Percentiles rank a stretch among this genome's conserved stretches.
phyloP scores from a whole-genome alignment of 2,797 vertebrate species.

The Clarias laeviceps region DNA sequence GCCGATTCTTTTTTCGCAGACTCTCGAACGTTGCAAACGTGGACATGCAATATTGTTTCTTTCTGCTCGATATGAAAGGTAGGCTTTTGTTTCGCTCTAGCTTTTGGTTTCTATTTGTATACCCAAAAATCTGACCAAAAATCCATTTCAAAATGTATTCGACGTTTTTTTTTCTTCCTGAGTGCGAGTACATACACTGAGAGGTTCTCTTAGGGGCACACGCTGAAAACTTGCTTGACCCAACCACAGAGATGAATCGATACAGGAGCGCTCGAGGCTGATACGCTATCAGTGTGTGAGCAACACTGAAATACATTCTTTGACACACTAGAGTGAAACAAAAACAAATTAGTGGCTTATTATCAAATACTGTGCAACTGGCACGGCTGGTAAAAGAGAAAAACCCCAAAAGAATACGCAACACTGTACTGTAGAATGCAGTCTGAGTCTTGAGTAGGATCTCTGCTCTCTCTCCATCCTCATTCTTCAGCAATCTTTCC shows the following conservation, averaged over 20 bases:
- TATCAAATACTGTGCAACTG: conserved; percentile 35
- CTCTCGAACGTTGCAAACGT: neutral
- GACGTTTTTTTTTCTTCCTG: neutral
- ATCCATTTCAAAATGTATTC: conserved; percentile 12
- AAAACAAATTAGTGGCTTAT: conserved; percentile 30
- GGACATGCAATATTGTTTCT: neutral
- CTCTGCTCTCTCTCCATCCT: conserved; percentile 22
- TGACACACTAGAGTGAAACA: conserved; percentile 14
- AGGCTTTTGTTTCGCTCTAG: neutral
- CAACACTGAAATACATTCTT: conserved; percentile 19
- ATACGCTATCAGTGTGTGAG: conserved; percentile 37
- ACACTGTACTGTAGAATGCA: neutral
- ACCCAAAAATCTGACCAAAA: neutral
- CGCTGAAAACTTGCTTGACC: conserved; percentile 44
- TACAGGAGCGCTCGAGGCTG: conserved; percentile 10
- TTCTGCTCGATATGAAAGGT: neutral
- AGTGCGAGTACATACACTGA: neutral
- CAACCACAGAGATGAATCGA: conserved; percentile 44
- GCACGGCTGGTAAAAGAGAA: neutral
- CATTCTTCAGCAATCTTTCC: conserved; percentile 19
- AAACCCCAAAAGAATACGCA: neutral
- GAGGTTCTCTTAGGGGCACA: conserved; percentile 13
- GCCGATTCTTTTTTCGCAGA: neutral
- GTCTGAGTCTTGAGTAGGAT: neutral
- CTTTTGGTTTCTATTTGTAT: conserved; percentile 11